These are phyloP conservation scores for Biston betularia DNA, from an alignment of 2,888 invertebrate species.

Conservation along the genomic window DNA sequence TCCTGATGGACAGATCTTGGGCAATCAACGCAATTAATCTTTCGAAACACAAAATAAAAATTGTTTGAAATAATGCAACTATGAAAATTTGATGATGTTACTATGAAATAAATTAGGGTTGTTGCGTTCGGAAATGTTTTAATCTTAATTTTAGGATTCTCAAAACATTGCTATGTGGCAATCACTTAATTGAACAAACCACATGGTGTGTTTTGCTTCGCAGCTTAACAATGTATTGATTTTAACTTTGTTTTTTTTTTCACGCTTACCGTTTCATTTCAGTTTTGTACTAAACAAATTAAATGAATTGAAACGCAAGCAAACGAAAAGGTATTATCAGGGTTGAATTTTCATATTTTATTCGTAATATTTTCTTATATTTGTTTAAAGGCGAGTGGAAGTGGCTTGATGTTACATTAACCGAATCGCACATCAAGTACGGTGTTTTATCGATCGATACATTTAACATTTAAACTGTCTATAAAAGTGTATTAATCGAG, in stretches of 20 bases:
- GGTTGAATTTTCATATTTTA: neutral
- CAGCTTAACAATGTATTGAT: neutral
- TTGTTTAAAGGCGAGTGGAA: neutral
- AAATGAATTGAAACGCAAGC: neutral
- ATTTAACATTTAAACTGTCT: no score
- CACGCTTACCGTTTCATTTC: slow-evolving; percentile 30
- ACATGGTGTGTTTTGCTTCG: neutral
- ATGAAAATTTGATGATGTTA: neutral
- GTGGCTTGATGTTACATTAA: neutral
- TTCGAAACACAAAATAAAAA: neutral
- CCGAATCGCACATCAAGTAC: neutral
- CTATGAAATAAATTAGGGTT: neutral
- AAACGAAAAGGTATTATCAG: neutral
- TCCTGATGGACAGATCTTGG: neutral
- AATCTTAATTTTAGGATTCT: neutral
- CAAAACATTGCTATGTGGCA: neutral
- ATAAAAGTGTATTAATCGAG: no score
- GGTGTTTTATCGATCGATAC: no score
- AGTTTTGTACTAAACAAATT: slow-evolving; percentile 11
- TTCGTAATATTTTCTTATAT: neutral
- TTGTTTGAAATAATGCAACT: no score
- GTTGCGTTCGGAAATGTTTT: neutral
- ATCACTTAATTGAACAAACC: neutral
- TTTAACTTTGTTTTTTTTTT: slow-evolving; percentile 21
- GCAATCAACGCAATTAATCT: neutral